Evolutionary conservation across 2,888 invertebrate genomes (phyloP).

Genomic region (Torymus auratus): DNA sequence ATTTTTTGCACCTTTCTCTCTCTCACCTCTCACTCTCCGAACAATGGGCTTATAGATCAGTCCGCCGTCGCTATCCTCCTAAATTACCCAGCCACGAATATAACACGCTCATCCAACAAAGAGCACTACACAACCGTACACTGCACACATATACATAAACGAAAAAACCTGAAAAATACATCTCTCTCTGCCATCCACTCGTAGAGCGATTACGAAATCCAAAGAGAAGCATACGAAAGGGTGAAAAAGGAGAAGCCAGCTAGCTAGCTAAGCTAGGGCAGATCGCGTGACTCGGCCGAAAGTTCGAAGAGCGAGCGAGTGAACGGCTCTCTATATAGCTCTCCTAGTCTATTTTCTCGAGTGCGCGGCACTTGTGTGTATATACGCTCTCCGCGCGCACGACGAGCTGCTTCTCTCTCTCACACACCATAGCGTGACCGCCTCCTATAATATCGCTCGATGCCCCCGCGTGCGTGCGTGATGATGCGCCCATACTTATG

Average conservation of each 20-base stretch:
- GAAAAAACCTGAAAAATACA: not conserved
- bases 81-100: slow-evolving; percentile 44
- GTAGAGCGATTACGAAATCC: slow-evolving; percentile 24
- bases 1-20: too few relatives aligned
- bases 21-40: too few relatives aligned
- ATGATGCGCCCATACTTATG: too few relatives aligned
- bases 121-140: slow-evolving; percentile 4
- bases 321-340: slow-evolving; percentile 42
- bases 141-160: not conserved
- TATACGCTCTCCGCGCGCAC: not conserved
- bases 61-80: not conserved
- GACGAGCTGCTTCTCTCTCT: not conserved
- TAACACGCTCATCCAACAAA: not conserved
- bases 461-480: slow-evolving; percentile 18
- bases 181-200: not conserved
- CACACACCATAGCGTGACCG: slow-evolving; percentile 56
- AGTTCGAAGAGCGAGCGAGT: slow-evolving; percentile 23
- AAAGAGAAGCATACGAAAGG: slow-evolving; percentile 1
- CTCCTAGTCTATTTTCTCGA: slow-evolving; percentile 43
- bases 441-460: slow-evolving; percentile 40
- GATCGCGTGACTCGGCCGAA: slow-evolving; percentile 61
- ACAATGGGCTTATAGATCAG: not conserved
- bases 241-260: too few relatives aligned
- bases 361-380: slow-evolving; percentile 38
- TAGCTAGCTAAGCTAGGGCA: slow-evolving; percentile 4